Conservation (phyloP, 1,140 invertebrate species). For the Leptestheria dahalacensis region DNA sequence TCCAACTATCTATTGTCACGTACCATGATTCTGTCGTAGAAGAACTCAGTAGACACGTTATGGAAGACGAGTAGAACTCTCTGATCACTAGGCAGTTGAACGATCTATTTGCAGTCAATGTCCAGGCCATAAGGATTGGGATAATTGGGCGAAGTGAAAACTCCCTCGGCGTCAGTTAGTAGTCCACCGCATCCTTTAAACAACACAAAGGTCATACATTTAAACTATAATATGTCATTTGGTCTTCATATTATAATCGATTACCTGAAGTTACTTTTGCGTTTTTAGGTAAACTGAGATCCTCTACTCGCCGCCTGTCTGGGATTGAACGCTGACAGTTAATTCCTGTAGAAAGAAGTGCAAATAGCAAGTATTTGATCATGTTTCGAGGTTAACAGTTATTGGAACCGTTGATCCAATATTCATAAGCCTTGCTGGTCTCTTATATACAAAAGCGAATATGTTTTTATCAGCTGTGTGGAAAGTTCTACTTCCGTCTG, state of each 20-base stretch:
- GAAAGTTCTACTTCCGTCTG: too few relatives aligned
- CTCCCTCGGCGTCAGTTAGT: neutral
- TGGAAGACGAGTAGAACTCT: neutral
- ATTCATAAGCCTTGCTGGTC: too few relatives aligned
- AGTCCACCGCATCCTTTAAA: neutral
- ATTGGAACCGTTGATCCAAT: too few relatives aligned
- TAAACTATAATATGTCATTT: neutral
- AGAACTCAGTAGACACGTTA: neutral
- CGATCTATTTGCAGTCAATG: neutral
- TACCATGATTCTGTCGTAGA: neutral
- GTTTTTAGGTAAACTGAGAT: neutral
- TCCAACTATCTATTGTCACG: neutral
- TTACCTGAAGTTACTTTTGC: neutral
- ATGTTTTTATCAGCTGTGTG: too few relatives aligned
- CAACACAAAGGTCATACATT: neutral
- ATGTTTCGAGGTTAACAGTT: too few relatives aligned
- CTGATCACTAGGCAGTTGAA: neutral
- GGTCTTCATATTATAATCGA: neutral
- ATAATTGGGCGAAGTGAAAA: neutral
- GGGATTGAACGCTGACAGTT: neutral
- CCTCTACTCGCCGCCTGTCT: neutral
- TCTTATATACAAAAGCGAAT: too few relatives aligned
- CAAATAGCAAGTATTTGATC: neutral
- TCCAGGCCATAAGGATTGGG: neutral
- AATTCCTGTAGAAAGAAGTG: neutral